Percentiles rank a stretch among this genome's conserved stretches.
Evolutionary conservation across 2,888 invertebrate genomes (phyloP).

Genomic region (Strigamia maritima): DNA sequence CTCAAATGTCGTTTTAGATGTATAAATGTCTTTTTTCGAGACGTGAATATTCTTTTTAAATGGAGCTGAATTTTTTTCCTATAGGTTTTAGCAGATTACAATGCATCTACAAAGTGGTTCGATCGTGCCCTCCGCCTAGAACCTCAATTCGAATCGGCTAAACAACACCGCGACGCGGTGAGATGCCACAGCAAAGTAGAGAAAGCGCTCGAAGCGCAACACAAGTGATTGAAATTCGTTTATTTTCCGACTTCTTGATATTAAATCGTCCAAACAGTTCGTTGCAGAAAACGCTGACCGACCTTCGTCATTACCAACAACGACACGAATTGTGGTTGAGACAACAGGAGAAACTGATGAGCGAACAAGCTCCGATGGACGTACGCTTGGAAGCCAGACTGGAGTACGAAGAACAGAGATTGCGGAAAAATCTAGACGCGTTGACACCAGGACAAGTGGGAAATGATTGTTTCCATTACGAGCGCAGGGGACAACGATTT

Average conservation of each 20-base stretch:
- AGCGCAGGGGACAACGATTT: slow-evolving; percentile 45
- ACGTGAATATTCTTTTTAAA: too few relatives aligned
- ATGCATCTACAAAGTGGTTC: slow-evolving; percentile 65
- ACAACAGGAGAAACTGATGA: slow-evolving; percentile 60
- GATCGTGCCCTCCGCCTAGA: slow-evolving; percentile 65
- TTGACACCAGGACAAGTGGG: slow-evolving; percentile 24
- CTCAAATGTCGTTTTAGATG: too few relatives aligned
- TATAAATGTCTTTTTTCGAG: too few relatives aligned
- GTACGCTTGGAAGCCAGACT: slow-evolving; percentile 50
- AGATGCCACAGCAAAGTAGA: slow-evolving; percentile 66
- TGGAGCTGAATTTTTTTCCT: background rate
- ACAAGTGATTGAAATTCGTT: slow-evolving; percentile 61
- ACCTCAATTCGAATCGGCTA: slow-evolving; percentile 62
- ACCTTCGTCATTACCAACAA: slow-evolving; percentile 63
- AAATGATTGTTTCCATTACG: slow-evolving; percentile 46
- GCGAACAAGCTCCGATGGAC: slow-evolving; percentile 57
- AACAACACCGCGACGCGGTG: slow-evolving; percentile 63
- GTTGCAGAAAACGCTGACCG: slow-evolving; percentile 62
- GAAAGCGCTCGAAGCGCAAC: slow-evolving; percentile 62
- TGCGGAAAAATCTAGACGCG: slow-evolving; percentile 44
- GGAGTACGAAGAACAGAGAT: slow-evolving; percentile 53
- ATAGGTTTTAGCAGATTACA: slow-evolving; percentile 61
- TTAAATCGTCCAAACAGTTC: slow-evolving; percentile 53
- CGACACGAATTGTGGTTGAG: slow-evolving; percentile 62
- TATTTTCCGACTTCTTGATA: too few relatives aligned